Conservation (phyloP, 2,113 vertebrate genomes). For the Lipotes vexillifer region DNA sequence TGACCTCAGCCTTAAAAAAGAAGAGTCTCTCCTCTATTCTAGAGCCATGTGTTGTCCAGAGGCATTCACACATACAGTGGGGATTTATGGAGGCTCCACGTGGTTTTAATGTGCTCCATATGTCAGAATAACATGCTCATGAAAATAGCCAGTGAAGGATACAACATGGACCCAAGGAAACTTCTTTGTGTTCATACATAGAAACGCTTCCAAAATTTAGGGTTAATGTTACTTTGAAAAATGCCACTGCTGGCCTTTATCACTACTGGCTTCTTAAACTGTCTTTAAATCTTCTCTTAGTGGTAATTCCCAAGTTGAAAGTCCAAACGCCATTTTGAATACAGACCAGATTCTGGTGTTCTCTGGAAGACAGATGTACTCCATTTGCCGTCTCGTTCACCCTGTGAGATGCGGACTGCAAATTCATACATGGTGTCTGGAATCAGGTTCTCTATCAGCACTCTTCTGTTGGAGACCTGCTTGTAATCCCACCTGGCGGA, state of each 20-base stretch:
- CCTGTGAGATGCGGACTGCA: slow-evolving; percentile 90
- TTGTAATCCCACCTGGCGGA: slow-evolving; percentile 96
- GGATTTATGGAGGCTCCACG: background rate
- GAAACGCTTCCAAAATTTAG: background rate
- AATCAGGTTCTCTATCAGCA: slow-evolving; percentile 87
- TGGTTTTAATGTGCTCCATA: background rate
- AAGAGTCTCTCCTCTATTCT: fast-evolving
- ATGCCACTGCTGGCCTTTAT: background rate
- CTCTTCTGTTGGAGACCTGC: slow-evolving; percentile 85
- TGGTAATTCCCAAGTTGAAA: background rate
- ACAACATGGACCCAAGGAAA: background rate
- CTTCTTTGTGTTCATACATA: background rate
- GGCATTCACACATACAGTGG: fast-evolving
- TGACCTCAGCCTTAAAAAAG: background rate
- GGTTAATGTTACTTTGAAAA: background rate
- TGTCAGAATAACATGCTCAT: background rate
- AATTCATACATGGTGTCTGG: slow-evolving; percentile 98
- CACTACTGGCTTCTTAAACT: background rate
- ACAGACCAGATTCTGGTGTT: slow-evolving; percentile 94
- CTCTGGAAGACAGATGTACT: slow-evolving; percentile 94
- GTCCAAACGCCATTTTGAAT: background rate
- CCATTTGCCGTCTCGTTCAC: slow-evolving; percentile 91
- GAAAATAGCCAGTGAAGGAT: background rate
- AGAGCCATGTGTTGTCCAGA: background rate
- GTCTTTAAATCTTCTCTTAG: background rate